Conservation (phyloP, 2,113 vertebrate genomes). For the Columba janthina region DNA sequence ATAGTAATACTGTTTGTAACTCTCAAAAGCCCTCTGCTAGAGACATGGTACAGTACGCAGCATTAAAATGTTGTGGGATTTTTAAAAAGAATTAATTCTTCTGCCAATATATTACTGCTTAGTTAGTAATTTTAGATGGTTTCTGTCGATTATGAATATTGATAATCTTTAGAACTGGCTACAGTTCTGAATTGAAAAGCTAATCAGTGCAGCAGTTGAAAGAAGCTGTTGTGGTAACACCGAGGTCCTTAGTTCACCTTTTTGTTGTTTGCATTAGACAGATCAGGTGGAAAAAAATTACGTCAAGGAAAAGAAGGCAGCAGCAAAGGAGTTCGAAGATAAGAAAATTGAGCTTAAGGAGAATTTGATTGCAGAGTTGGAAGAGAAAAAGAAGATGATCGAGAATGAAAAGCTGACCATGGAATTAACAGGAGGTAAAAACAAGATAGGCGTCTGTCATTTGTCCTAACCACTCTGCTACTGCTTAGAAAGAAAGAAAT, state of each 20-base stretch:
- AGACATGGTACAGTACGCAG: neutral
- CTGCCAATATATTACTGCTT: neutral
- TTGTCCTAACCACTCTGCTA: neutral
- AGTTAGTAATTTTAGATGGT: neutral
- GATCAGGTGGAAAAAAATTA: slow-evolving; percentile 98
- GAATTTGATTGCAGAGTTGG: slow-evolving; percentile 94
- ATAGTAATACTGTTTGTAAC: neutral
- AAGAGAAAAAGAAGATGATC: slow-evolving; percentile 99
- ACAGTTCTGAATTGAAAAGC: neutral
- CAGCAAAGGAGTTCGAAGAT: slow-evolving; percentile 98
- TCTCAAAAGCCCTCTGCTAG: neutral
- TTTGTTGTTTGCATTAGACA: slow-evolving; percentile 77
- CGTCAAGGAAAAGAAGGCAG: slow-evolving; percentile 97
- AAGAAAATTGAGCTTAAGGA: slow-evolving; percentile 99
- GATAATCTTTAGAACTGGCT: neutral
- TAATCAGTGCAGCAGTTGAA: neutral
- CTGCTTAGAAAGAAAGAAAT: neutral
- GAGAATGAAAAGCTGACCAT: slow-evolving; percentile 98
- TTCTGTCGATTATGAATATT: neutral
- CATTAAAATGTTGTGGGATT: neutral
- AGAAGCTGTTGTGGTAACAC: neutral
- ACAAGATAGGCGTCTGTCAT: neutral
- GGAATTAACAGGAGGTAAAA: slow-evolving; percentile 95
- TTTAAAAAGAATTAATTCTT: neutral
- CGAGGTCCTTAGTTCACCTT: neutral